Evolutionary conservation across 2,888 invertebrate species (phyloP).

Genomic region (Sericinus montela): DNA sequence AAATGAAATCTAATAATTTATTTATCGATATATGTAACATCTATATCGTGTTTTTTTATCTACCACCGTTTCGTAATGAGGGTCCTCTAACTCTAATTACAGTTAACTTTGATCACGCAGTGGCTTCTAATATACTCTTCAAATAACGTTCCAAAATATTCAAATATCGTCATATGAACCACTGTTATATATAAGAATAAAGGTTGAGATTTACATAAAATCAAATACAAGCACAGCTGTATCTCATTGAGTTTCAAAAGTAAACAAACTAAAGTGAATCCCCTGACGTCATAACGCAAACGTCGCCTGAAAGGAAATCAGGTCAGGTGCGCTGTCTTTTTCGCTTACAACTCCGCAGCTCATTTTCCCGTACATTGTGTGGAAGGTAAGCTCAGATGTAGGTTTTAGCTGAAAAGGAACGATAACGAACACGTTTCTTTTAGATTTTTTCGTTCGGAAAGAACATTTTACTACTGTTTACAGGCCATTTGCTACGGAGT

Average conservation of each 20-base stretch:
- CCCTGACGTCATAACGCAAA: background rate
- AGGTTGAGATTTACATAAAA: background rate
- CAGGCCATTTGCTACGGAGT: background rate
- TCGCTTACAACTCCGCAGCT: constrained; percentile 8
- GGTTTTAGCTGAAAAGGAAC: constrained; percentile 27
- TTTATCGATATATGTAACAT: too few relatives aligned
- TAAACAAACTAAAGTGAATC: constrained; percentile 10
- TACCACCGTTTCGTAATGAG: too few relatives aligned
- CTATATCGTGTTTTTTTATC: too few relatives aligned
- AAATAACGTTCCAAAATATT: too few relatives aligned
- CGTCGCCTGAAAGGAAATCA: constrained; percentile 13
- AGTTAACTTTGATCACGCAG: too few relatives aligned
- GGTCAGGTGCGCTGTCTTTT: constrained; percentile 14
- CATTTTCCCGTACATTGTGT: constrained; percentile 14
- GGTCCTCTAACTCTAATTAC: too few relatives aligned
- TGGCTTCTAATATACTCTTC: too few relatives aligned
- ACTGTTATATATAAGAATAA: too few relatives aligned
- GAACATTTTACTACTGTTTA: background rate
- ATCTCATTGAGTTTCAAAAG: constrained; percentile 4
- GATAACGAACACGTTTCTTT: constrained; percentile 32
- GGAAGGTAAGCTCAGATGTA: constrained; percentile 26
- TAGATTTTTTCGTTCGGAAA: constrained; percentile 4
- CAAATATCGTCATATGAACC: too few relatives aligned
- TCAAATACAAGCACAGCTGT: background rate
- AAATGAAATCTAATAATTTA: too few relatives aligned